These are phyloP conservation scores for Rhagium mordax DNA, from an alignment of 2,888 invertebrate genomes.

Conservation along the genomic window DNA sequence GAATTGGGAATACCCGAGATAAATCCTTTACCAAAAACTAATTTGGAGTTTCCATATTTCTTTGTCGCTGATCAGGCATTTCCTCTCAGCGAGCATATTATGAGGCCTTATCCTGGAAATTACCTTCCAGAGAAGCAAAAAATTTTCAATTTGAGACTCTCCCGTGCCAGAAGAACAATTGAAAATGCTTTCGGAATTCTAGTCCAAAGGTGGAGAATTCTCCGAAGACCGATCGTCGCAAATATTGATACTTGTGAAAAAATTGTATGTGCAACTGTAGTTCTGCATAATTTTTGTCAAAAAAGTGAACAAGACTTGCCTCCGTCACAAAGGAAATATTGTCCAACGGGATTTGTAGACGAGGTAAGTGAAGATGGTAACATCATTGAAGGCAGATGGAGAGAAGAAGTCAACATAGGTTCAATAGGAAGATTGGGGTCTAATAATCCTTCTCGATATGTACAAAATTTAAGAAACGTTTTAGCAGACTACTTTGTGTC, in stretches of 20 bases:
- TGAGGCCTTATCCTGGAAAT: background rate
- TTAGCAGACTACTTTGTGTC: no score
- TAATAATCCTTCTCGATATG: no score
- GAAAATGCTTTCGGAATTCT: background rate
- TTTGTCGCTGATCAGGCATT: constrained; percentile 1
- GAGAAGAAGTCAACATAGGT: no score
- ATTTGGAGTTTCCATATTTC: background rate
- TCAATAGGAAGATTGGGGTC: no score
- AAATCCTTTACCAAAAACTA: background rate
- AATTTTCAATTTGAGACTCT: constrained; percentile 2
- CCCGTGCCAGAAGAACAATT: background rate
- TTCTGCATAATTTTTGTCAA: background rate
- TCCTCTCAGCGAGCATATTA: background rate
- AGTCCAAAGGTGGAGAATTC: background rate
- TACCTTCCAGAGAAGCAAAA: background rate
- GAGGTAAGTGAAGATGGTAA: no score
- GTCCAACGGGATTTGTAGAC: no score
- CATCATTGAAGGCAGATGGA: no score
- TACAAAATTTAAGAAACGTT: no score
- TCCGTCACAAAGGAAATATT: no score
- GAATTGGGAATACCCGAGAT: background rate
- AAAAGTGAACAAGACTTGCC: background rate
- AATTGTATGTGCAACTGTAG: background rate
- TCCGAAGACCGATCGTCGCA: background rate
- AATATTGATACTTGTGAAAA: background rate